Evolutionary conservation across 2,888 invertebrate genomes (phyloP).

Genomic region (Lepas anatifera): DNA sequence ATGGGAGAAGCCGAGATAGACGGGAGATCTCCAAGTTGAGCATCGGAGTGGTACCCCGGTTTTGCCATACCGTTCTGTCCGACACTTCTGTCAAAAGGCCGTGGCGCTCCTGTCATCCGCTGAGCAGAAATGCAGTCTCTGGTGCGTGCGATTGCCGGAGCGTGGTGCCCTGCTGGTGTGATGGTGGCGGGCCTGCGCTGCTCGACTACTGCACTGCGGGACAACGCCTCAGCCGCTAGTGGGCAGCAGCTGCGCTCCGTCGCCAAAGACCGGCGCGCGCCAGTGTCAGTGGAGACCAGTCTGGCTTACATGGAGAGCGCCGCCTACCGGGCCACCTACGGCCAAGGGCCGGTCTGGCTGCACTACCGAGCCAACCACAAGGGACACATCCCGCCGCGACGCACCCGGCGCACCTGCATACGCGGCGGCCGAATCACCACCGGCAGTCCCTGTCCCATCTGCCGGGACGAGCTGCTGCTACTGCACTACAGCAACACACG

Average conservation of each 20-base stretch:
- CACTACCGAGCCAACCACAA: conserved; percentile 77
- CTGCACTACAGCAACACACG: conserved; percentile 65
- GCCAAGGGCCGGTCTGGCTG: conserved; percentile 68
- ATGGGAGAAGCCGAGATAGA: no score
- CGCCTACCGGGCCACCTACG: conserved; percentile 49
- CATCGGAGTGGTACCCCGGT: no score
- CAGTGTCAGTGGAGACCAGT: conserved; percentile 1
- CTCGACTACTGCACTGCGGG: no score
- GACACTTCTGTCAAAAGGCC: no score
- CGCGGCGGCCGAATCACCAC: conserved; percentile 51
- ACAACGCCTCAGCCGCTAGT: no score
- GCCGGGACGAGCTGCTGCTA: conserved; percentile 84
- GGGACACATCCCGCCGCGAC: conserved; percentile 59
- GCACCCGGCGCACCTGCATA: conserved; percentile 65
- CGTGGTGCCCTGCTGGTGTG: no score
- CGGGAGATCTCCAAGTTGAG: no score
- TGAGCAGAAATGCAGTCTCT: no score
- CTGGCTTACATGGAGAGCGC: conserved; percentile 4
- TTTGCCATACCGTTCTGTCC: no score
- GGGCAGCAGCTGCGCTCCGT: not conserved
- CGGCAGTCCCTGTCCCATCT: conserved; percentile 88
- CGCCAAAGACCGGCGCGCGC: not conserved
- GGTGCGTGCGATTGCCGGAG: no score
- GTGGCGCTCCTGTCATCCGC: no score
- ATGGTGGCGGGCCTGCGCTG: no score